Base-by-base conservation (phyloP, 1,140 invertebrate genomes). In the Anagrus nilaparvatae region DNA sequence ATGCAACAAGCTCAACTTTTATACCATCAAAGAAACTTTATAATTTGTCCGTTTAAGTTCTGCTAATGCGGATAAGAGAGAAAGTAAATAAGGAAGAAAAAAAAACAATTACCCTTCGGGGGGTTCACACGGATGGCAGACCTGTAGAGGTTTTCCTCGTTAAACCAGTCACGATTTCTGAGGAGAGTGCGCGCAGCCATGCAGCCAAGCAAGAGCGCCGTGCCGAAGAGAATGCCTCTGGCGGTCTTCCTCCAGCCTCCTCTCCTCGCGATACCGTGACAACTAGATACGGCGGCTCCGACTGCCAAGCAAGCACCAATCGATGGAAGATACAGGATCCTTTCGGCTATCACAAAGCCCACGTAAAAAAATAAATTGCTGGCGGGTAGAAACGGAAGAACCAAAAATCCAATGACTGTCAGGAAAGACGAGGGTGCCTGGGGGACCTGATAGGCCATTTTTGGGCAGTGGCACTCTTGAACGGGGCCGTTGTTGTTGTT, bases 331-430 rank as follows among this genome's bases (percentile, higher is more conserved):
- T 97, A 97, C 16, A 97, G 73, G 37, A 97, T 84, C 47, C 94
- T 73, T 68, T 97, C 94, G 24, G 94, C 94, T 7, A 97, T 86
- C 18, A 97, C 92, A 63, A 97, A 97, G 6, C 94, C 94, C 40
- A 97, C 93, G 55, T 94, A 93, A 70, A 97, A 95, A 61, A 96
- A 81, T 37, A 82, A 65, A 73, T 97, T 97, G 42, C 86, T 85
- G 10, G 94, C 92, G 28, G 94, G 94, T 47, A 97, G 69, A 66
- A 96, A 97, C 25, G 93, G 88, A 42, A 97, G 66, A 31, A 85
- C 78, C 55, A 93, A 73, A 56, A 96, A 80, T 42, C 81, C 77
- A 48, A 90, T 58, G 20, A 80, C 76, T 56, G 86, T 59, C 14
- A 58, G 13, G 7, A 58, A 77, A 52, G 48, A 80, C 51, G 37